phyloP scores from a whole-genome alignment of 2,888 invertebrate genomes.

The Harpagoxenus sublaevis region DNA sequence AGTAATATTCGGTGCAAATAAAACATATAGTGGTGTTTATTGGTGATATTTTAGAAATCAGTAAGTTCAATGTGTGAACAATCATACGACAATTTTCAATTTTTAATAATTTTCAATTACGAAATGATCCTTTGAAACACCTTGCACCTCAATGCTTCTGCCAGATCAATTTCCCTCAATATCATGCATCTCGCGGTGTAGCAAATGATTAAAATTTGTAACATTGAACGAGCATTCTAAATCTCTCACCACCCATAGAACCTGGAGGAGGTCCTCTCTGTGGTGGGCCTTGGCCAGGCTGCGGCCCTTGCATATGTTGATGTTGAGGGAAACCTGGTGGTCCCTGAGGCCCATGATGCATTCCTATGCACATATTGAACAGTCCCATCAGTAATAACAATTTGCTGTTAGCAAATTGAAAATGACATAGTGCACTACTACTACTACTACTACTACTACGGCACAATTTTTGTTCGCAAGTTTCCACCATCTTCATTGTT shows the following conservation, averaged over 20 bases:
- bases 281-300: constrained; percentile 90
- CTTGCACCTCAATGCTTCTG: constrained; percentile 72
- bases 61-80: neutral
- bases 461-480: neutral
- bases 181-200: constrained; percentile 71
- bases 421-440: constrained; percentile 26
- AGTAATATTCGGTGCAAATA: neutral
- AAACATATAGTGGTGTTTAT: neutral
- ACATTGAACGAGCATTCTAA: constrained; percentile 78
- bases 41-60: neutral
- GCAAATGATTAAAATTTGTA: constrained; percentile 59
- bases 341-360: constrained; percentile 89
- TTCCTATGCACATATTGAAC: constrained; percentile 83
- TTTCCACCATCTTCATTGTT: neutral
- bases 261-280: constrained; percentile 89
- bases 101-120: neutral
- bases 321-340: constrained; percentile 87
- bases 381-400: constrained; percentile 67
- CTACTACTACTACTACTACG: constrained; percentile 40
- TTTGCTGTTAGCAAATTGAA: constrained; percentile 48
- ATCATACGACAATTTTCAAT: too few relatives aligned
- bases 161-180: constrained; percentile 75
- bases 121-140: constrained; percentile 69
- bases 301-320: constrained; percentile 89
- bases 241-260: constrained; percentile 84